Evolutionary conservation across 2,113 vertebrate species (phyloP).

Genomic region (Corydoras maculifer): DNA sequence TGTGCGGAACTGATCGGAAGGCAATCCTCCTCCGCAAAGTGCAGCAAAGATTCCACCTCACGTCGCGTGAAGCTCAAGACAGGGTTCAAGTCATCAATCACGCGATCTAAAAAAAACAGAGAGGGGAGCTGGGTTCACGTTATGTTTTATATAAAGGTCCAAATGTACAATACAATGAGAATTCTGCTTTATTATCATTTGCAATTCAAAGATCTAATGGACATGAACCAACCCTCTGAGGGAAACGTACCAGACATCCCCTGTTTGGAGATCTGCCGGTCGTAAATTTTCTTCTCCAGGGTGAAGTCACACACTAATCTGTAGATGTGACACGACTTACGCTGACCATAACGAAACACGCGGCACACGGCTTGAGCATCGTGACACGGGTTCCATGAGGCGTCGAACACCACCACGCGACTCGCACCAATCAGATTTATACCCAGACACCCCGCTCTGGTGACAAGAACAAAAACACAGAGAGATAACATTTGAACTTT

Average conservation of each 20-base stretch:
- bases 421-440: conserved; percentile 97
- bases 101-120: conserved; percentile 72
- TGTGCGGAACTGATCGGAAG: conserved; percentile 58
- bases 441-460: conserved; percentile 91
- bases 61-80: conserved; percentile 92
- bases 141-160: no score
- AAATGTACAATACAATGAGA: not conserved
- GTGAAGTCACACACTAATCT: conserved; percentile 95
- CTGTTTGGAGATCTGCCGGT: conserved; percentile 97
- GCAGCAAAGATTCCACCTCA: conserved; percentile 94
- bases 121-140: no score
- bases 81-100: conserved; percentile 96
- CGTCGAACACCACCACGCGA: conserved; percentile 94
- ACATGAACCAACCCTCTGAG: no score
- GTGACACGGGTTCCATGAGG: conserved; percentile 98
- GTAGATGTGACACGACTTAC: conserved; percentile 92
- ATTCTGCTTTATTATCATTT: no score
- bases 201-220: no score
- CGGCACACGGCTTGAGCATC: conserved; percentile 95
- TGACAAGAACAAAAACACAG: not conserved
- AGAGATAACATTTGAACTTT: no score
- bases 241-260: conserved; percentile 85
- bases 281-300: conserved; percentile 97
- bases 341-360: conserved; percentile 95
- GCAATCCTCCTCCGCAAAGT: conserved; percentile 94